Base-by-base conservation (phyloP, 1,140 invertebrate species). In the Brachionus angularis region DNA sequence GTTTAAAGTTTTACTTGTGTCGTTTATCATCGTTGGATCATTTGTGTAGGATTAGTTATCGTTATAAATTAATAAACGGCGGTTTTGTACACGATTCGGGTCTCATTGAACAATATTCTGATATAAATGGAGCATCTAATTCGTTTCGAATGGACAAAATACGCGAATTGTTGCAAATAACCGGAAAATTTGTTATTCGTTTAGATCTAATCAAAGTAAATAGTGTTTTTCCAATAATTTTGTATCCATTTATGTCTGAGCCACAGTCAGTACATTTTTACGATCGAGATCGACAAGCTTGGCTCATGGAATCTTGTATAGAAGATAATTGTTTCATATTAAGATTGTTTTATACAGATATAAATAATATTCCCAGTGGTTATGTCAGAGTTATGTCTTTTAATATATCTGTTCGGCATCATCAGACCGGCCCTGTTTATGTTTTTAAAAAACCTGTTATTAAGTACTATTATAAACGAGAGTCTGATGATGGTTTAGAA, bases 401-500 rank as follows among this genome's bases (percentile, higher is more conserved):
- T 88, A 88, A 86, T 27, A 87, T 88, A 1, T 89, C 87, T 77
- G 77, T 90, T 31, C 81, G 89, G 10, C 72, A 75, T 16, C 49
- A 73, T 33, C 21, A 49, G 49, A 25, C 44, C 2, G 25, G n/a
- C 2, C 18, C 33, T 16, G 42, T 73, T n/a, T 42, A 36, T 49
- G 67, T 67, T 23, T 72, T 87, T 0, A 87, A 88, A 18, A 86
- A 87, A 0, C 89, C 89, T 3, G 90, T 89, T 78, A 86, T 86
- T 74, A 87, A 89, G 73, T 93, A 91, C 77, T 93, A 91, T 77
- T 87, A 89, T 7, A 89, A 91, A 77, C 89, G 91, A 62, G 87
- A 85, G 25, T 84, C 85, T 0, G 89, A 91, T 77, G 89, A 91
- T 76, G 89, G 89, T 1, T 86, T 89, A 42, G 88, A 90, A 75